Base-by-base conservation (phyloP, 2,888 invertebrate species). In the Anarsia innoxiella region DNA sequence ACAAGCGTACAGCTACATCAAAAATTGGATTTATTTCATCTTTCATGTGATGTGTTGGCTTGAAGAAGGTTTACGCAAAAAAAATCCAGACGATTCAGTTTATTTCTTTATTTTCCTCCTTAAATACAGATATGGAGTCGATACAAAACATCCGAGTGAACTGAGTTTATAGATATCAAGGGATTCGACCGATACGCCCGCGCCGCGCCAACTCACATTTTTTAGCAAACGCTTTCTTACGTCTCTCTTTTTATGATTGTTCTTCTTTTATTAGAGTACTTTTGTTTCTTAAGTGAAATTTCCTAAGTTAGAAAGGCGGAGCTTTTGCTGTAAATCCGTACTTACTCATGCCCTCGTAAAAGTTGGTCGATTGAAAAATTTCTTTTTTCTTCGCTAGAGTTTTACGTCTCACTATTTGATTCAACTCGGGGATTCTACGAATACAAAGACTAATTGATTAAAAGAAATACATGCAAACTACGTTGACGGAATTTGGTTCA, bases 231-330 rank as follows among this genome's bases (percentile, higher is more conserved):
- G 60, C 66, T 56, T 68, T 62, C 64, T 54, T 75, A 68, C 76
- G 60, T 79, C 71, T 77, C 67, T 54, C 67, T 70, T 72, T 80
- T 80, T 80, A 82, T 80, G 77, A 79, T 80, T 80, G 79, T 80
- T 80, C 80, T 80, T 80, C 78, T 82, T 82, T 82, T 82, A 82
- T 82, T 82, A 67, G 66, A 78, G 74, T 79, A 80, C 82, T 82
- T 80, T 82, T 79, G 75, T 82, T 80, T 74, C 72, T 75, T 78
- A 78, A 82, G 79, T 79, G 78, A 80, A 80, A 79, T 79, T 73
- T 78, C 63, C 69, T 62, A 73, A 80, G 74, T 80, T 78, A 63
- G 68, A 68, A 74, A 77, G 71, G 69, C 72, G 70, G 65, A 56
- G 71, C 66, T 70, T 69, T 69, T 60, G 67, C 60, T 72, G 71